Evolutionary conservation across 2,888 invertebrate species (phyloP).

Genomic region (Tridacna gigas): DNA sequence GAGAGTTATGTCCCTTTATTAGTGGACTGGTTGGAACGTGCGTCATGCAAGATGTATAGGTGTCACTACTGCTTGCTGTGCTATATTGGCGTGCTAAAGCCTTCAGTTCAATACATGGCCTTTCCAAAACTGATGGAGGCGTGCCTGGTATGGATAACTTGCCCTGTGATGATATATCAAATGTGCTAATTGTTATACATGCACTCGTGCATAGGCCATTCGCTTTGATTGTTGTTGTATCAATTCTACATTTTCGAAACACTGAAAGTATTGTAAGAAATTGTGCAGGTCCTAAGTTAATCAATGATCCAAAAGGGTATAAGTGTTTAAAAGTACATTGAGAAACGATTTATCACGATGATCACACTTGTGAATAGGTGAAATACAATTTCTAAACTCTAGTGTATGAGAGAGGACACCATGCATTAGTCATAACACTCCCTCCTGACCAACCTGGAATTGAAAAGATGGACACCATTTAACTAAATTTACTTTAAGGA

Average conservation of each 20-base stretch:
- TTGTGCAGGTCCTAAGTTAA: slow-evolving; percentile 1
- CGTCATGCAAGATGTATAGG: slow-evolving; percentile 98
- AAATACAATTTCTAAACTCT: slow-evolving; percentile 18
- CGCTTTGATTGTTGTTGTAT: slow-evolving; percentile 2
- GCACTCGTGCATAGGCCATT: slow-evolving; percentile 27
- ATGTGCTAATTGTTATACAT: slow-evolving; percentile 56
- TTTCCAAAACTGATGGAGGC: slow-evolving; percentile 63
- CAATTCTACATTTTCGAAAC: slow-evolving; percentile 7
- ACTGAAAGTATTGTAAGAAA: not conserved
- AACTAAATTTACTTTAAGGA: not conserved
- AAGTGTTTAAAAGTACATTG: slow-evolving; percentile 6
- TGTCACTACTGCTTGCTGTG: slow-evolving; percentile 94
- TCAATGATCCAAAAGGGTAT: slow-evolving; percentile 9
- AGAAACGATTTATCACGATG: slow-evolving; percentile 13
- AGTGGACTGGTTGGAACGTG: slow-evolving; percentile 88
- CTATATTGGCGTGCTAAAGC: slow-evolving; percentile 79
- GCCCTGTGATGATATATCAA: slow-evolving; percentile 63
- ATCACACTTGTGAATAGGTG: slow-evolving; percentile 12
- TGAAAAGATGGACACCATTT: slow-evolving; percentile 39
- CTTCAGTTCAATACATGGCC: slow-evolving; percentile 81
- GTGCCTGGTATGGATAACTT: slow-evolving; percentile 41
- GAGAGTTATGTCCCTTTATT: slow-evolving; percentile 56
- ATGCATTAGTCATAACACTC: slow-evolving; percentile 56
- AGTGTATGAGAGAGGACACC: slow-evolving; percentile 8
- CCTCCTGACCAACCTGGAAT: slow-evolving; percentile 59